A percentile compares a stretch with the other conserved stretches of the same genome.
Evolutionary conservation across 2,797 vertebrate genomes (phyloP).

Genomic region (Aselliscus stoliczkanus): DNA sequence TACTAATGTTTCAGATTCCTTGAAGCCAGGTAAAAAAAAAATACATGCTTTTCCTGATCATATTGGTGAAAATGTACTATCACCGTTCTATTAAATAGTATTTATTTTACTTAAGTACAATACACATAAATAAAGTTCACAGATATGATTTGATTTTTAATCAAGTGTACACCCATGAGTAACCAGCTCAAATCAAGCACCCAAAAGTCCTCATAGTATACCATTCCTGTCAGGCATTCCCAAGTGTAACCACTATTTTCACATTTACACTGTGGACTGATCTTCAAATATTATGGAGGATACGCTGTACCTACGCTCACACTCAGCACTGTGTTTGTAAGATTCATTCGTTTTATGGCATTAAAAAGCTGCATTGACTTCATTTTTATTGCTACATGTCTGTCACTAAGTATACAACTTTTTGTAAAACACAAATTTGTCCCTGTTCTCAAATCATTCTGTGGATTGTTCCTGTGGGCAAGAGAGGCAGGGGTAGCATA

Average conservation of each 20-base stretch:
- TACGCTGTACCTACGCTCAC: neutral
- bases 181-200: neutral
- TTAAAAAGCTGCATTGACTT: neutral
- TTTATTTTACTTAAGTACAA: neutral
- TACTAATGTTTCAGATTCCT: neutral
- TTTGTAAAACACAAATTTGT: neutral
- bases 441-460: neutral
- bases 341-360: neutral
- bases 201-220: neutral
- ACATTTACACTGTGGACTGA: neutral
- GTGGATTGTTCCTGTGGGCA: rapidly evolving
- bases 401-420: neutral
- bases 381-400: neutral
- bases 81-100: neutral
- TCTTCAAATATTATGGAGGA: neutral
- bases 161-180: no score
- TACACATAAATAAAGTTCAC: neutral
- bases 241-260: no score
- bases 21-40: neutral
- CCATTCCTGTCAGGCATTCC: neutral
- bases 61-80: neutral
- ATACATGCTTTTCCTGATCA: neutral
- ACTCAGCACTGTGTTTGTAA: neutral
- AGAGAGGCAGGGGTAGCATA: rapidly evolving
- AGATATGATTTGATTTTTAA: neutral